Base-by-base conservation (phyloP, 2,113 vertebrate genomes). In the Kryptolebias marmoratus region DNA sequence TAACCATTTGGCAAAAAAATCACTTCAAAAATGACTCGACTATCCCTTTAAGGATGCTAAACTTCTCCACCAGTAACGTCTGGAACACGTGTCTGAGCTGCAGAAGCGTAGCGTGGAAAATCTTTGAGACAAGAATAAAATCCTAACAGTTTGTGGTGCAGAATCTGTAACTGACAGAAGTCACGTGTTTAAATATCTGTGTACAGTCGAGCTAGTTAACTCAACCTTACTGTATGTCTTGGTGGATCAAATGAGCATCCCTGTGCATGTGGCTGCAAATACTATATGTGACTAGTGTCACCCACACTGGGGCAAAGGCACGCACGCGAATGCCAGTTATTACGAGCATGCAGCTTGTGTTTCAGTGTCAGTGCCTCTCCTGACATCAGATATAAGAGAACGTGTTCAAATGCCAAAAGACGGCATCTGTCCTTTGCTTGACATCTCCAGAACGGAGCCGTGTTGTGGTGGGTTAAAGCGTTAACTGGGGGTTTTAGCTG, bases 301-400 rank as follows among this genome's bases (percentile, higher is more conserved):
- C 75, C 68, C 59, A 16, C 71, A 58, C 59, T 16, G 60, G 28
- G 31, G 52, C 4, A n/a, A 36, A 36, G 62, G 62, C 22, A 3
- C 11, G 27, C 58, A 28, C 50, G 9, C 54, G 3, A 56, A 59
- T 18, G 56, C 63, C 71, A 75, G 75, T 22, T 49, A 85, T 86
- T 59, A 57, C 11, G 55, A 83, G 44, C 84, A 83, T 5, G 79
- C 77, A 28, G 79, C 77, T 91, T n/a, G 66, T 30, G 68, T 92
- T 89, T 88, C 90, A 67, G 57, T 70, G 74, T 81, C 75, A 55
- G 75, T 22, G 64, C 48, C 59, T 73, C 54, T 64, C 55, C 18
- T 56, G 55, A 72, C 84, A 71, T 74, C 71, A 64, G 71, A 54
- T 68, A 71, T 56, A 59, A 81, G 64, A 80, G 62, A 74, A 75